A percentile compares a stretch with the other conserved stretches of the same genome.
These are phyloP conservation scores for Drosophila melanica DNA, from an alignment of 1,140 invertebrate genomes.

Conservation along the genomic window DNA sequence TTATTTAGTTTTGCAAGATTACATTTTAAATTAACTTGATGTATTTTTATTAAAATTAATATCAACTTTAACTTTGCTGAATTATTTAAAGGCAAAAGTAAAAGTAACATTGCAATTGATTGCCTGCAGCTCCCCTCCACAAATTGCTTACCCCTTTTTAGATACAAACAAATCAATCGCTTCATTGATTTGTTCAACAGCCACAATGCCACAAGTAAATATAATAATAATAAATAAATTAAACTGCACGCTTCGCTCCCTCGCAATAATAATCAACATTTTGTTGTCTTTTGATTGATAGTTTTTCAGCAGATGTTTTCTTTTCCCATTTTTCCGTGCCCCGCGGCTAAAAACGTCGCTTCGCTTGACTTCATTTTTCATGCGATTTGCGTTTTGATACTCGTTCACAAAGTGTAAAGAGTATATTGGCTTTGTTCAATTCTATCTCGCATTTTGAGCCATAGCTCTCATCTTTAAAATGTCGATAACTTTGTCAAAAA, in stretches of 20 bases:
- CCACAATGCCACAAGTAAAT: slow-evolving; percentile 64
- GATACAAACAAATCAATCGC: slow-evolving; percentile 40
- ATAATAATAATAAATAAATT: slow-evolving; percentile 71
- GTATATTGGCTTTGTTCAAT: not conserved
- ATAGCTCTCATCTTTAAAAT: no score
- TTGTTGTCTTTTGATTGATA: slow-evolving; percentile 78
- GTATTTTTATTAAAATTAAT: not conserved
- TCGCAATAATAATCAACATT: slow-evolving; percentile 65
- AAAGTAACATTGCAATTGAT: slow-evolving; percentile 19
- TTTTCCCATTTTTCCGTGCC: slow-evolving; percentile 27
- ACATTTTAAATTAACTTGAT: no score
- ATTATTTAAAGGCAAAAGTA: slow-evolving; percentile 45
- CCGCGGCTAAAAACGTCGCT: slow-evolving; percentile 56
- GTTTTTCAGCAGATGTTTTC: slow-evolving; percentile 52
- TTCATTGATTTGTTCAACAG: slow-evolving; percentile 29
- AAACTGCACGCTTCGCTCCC: slow-evolving; percentile 68
- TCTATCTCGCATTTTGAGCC: no score
- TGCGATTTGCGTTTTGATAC: slow-evolving; percentile 48
- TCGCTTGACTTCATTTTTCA: slow-evolving; percentile 76
- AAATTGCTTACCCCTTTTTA: not conserved
- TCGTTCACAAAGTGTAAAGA: no score
- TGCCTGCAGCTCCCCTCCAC: not conserved
- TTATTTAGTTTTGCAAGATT: no score
- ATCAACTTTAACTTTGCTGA: slow-evolving; percentile 21
- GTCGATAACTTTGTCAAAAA: no score